phyloP scores from a whole-genome alignment of 2,797 vertebrate genomes.

The Cryptoblepharus egeriae region DNA sequence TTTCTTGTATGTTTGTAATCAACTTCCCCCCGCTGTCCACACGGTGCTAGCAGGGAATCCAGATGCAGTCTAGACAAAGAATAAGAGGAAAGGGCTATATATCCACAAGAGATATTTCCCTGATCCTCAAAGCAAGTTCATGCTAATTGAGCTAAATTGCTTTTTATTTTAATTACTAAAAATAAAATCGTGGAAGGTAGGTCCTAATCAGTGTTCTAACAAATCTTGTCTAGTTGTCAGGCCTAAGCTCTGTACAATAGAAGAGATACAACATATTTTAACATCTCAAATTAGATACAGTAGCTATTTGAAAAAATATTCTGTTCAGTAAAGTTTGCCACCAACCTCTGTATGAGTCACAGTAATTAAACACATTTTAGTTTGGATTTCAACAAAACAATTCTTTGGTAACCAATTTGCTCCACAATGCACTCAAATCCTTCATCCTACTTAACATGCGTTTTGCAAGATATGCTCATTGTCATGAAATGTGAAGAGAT shows the following conservation, averaged over 20 bases:
- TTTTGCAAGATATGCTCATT: slow-evolving; percentile 17
- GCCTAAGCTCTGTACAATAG: neutral
- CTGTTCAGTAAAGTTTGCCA: no score
- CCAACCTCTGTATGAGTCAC: neutral
- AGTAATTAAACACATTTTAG: slow-evolving; percentile 22
- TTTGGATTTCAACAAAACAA: slow-evolving; percentile 26
- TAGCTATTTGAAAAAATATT: slow-evolving; percentile 19
- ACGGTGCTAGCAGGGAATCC: no score
- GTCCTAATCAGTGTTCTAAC: neutral
- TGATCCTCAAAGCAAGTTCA: neutral
- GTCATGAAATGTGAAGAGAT: neutral
- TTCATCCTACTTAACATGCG: neutral
- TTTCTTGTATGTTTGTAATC: neutral
- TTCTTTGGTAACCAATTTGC: accelerated
- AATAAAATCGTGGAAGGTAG: neutral
- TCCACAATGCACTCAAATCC: neutral
- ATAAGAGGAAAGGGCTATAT: neutral
- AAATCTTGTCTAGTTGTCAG: no score
- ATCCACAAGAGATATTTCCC: neutral
- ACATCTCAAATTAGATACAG: neutral
- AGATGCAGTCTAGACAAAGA: neutral
- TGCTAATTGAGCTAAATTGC: no score
- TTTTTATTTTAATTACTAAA: neutral
- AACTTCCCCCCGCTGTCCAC: no score
- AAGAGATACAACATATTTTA: neutral